Percentiles rank a stretch among this genome's conserved stretches.
These are phyloP conservation scores for Leptodactylus fuscus DNA, from an alignment of 2,113 vertebrate genomes.

Conservation along the genomic window DNA sequence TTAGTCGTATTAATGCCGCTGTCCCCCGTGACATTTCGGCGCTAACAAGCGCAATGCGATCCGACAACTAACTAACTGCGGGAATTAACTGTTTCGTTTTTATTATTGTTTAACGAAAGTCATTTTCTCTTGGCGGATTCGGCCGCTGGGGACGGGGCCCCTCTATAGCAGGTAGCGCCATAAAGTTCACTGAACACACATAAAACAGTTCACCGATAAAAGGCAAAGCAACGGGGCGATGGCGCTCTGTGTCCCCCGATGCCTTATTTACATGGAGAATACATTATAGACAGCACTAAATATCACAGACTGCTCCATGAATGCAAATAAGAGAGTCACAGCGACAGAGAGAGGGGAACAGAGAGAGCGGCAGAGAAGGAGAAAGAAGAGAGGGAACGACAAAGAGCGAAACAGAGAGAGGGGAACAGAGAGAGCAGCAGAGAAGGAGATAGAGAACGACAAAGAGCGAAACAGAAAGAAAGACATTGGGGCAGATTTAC, in stretches of 20 bases:
- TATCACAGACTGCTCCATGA: background rate
- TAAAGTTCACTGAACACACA: background rate
- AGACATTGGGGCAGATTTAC: too few relatives aligned
- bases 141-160: conserved; percentile 55
- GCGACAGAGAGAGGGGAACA: too few relatives aligned
- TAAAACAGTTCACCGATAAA: background rate
- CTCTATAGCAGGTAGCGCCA: conserved; percentile 57
- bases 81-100: conserved; percentile 60
- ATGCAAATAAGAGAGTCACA: background rate
- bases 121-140: conserved; percentile 51
- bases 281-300: background rate
- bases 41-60: conserved; percentile 32
- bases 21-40: conserved; percentile 59
- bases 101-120: conserved; percentile 49
- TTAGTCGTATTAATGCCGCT: conserved; percentile 65
- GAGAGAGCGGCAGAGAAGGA: too few relatives aligned
- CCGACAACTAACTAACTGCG: conserved; percentile 46
- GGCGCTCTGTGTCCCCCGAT: background rate
- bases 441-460: too few relatives aligned
- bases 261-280: background rate
- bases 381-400: too few relatives aligned
- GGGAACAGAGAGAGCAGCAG: too few relatives aligned
- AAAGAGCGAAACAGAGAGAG: too few relatives aligned
- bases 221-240: background rate
- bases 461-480: too few relatives aligned